A percentile compares a stretch with the other conserved stretches of the same genome.
phyloP scores from a whole-genome alignment of 2,797 vertebrate species.

The Xerus rutilus region DNA sequence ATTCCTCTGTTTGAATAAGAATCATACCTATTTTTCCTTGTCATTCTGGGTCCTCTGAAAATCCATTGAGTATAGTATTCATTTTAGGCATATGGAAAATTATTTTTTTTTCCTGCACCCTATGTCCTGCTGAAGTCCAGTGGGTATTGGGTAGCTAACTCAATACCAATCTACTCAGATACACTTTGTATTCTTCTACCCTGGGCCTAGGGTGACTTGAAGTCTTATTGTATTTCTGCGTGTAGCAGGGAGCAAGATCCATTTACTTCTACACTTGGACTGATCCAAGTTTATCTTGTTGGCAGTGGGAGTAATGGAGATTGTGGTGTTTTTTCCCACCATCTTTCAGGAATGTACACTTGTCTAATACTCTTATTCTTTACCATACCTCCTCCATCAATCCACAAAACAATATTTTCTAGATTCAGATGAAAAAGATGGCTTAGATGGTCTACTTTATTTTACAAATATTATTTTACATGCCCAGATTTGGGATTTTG shows the following conservation, averaged over 20 bases:
- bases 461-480: neutral
- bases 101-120: neutral
- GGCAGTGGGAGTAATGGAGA: neutral
- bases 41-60: neutral
- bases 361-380: neutral
- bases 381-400: neutral
- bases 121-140: neutral
- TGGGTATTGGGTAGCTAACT: neutral
- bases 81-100: neutral
- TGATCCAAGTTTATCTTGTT: neutral
- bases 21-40: neutral
- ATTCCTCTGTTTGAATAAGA: neutral
- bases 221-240: neutral
- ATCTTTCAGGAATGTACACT: neutral
- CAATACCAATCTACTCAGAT: neutral
- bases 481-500: neutral
- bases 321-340: neutral
- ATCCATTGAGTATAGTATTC: neutral
- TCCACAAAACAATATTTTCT: neutral
- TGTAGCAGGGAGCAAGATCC: neutral
- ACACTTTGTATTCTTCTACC: neutral
- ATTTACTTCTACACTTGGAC: neutral
- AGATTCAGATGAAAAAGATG: neutral
- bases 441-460: neutral
- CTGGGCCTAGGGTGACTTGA: neutral